Evolutionary conservation across 2,797 vertebrate genomes (phyloP).

Genomic region (Choloepus didactylus): DNA sequence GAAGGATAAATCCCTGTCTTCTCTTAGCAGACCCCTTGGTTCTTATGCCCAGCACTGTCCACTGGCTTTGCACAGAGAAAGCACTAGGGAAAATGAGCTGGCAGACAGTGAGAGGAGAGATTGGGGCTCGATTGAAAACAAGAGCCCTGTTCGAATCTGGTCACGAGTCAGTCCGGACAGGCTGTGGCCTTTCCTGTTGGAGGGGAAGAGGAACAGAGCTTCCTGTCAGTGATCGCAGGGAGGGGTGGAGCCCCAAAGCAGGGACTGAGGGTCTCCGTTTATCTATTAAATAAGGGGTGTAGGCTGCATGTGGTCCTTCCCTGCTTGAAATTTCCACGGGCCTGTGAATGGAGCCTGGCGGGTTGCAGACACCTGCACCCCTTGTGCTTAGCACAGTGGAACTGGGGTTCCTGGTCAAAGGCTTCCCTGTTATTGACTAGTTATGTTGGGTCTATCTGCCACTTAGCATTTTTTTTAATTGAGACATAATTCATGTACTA

Average conservation of each 20-base stretch:
- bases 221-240: not conserved
- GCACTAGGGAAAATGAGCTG: not conserved
- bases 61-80: not conserved
- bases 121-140: not conserved
- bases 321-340: not conserved
- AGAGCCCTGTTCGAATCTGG: not conserved
- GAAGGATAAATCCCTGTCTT: not conserved
- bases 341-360: not conserved
- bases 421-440: not conserved
- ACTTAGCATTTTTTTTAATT: not conserved
- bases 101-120: not conserved
- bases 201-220: not conserved
- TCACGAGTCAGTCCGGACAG: not conserved
- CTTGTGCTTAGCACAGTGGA: not conserved
- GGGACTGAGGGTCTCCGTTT: not conserved
- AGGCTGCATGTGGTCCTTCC: not conserved
- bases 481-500: not conserved
- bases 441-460: not conserved
- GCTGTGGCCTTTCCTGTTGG: conserved; percentile 9
- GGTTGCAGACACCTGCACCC: not conserved
- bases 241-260: not conserved
- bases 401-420: not conserved
- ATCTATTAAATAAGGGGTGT: not conserved
- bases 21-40: not conserved
- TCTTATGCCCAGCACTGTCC: not conserved